Base-by-base conservation (phyloP, 2,888 invertebrate species). In the Drosophila testacea region DNA sequence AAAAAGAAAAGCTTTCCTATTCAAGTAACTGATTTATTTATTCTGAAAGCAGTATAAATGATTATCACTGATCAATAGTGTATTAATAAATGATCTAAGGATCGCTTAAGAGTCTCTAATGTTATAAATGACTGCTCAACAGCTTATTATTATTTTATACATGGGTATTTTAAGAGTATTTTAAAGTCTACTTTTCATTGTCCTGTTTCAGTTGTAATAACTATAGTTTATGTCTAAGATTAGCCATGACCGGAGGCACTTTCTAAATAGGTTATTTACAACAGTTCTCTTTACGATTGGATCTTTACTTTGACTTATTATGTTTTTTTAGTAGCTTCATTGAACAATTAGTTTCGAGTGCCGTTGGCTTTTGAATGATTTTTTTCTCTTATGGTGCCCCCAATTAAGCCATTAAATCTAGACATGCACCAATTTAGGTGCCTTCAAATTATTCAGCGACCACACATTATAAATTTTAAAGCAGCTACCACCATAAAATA, bases 391-490 rank as follows among this genome's bases (percentile, higher is more conserved):
- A 28, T 34, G 50, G 6, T 51, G 51, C 16, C 10, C 27, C 77
- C 83, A 83, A 83, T 83, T 83, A 89, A 87, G 85, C 89, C 88
- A 83, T 83, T 84, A 89, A 89, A 81, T 84, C 82, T 89, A 84
- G 83, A 84, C 83, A 87, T 84, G 83, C 71, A 79, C 84, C 83
- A 91, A 91, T 91, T 91, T 90, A 90, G 90, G 88, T 82, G 79
- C 70, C 75, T 73, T 78, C 74, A 85, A 84, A 90, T 91, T 88
- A 89, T 91, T 89, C 91, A 90, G 72, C 84, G 91, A 91, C 91
- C 91, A 91, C 91, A 91, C 91, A 85, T 91, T 90, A 91, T 91
- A 91, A 91, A 91, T 91, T 89, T 84, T 81, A 81, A 79, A 62
- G 54, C 77, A 61, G 73, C 32, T 39, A 56, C 56, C 70, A 82